Conservation (phyloP, 2,113 vertebrate species). For the Mastomys coucha region DNA sequence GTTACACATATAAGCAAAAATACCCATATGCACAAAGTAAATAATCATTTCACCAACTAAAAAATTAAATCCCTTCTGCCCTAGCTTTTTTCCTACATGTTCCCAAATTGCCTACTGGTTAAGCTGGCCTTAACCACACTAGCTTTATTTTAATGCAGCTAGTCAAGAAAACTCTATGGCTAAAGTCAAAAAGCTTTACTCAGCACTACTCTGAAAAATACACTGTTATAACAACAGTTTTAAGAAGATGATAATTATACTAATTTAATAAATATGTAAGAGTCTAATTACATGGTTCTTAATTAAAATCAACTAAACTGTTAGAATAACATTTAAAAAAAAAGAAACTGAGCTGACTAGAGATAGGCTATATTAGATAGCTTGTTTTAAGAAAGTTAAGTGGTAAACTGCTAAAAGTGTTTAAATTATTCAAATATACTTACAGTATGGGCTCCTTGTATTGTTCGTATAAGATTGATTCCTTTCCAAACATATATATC, state of each 20-base stretch:
- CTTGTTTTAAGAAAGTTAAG: constrained; percentile 38
- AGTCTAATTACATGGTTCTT: constrained; percentile 30
- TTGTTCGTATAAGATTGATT: constrained; percentile 94
- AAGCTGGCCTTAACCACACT: constrained; percentile 12
- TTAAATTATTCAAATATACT: constrained; percentile 81
- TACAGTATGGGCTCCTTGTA: constrained; percentile 98
- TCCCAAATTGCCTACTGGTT: background rate
- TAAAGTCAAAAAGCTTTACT: background rate
- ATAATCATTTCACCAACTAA: background rate
- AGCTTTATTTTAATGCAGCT: constrained; percentile 37
- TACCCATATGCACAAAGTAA: background rate
- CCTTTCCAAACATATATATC: constrained; percentile 99
- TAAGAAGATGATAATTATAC: constrained; percentile 47
- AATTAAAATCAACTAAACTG: constrained; percentile 56
- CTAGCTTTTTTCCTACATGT: constrained; percentile 2
- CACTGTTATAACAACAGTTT: constrained; percentile 16
- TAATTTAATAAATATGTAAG: constrained; percentile 13
- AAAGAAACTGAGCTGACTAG: background rate
- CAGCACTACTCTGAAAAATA: constrained; percentile 25
- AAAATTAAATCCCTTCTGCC: constrained; percentile 5
- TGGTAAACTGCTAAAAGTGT: constrained; percentile 34
- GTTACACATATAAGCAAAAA: background rate
- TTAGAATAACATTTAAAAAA: constrained; percentile 39
- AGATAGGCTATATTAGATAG: background rate
- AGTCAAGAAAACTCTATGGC: constrained; percentile 1